Base-by-base conservation (phyloP, 2,888 invertebrate species). In the Keiferia lycopersicella region DNA sequence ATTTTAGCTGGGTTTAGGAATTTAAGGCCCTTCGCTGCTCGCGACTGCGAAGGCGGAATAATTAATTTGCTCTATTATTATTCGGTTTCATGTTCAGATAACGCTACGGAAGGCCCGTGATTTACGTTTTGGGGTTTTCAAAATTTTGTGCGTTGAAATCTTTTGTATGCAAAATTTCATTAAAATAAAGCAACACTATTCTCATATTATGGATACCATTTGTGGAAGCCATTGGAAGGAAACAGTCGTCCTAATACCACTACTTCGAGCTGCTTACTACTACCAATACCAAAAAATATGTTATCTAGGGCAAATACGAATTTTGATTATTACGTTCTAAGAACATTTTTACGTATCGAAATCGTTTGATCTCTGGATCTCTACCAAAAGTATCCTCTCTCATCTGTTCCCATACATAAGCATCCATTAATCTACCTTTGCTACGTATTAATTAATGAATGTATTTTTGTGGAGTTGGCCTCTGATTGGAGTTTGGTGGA, bases 1-100 rank as follows among this genome's bases (percentile, higher is more conserved):
- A 91, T 91, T 91, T 89, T 90, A 90, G 90, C 90, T 90, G 87
- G 91, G 86, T 90, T 91, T 90, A 90, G 84, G 70, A 84, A 85
- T 91, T 90, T 88, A 88, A 87, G 86, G 86, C 84, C 83, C 73
- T 30, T 10, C 34, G 78, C 68, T 78, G 83, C 83, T 30, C n/a
- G 75, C 75, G 70, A 70, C 70, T 70, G 73, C 71, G 73, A 76
- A 83, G 80, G 82, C 69, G 80, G 87, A 87, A 87, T 89, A 91
- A 91, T 91, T 91, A 89, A 91, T 89, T 90, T 86, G 81, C 80
- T 82, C 80, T 83, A 84, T 86, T 88, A 90, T 89, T 85, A 83
- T 87, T 85, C 78, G 75, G 75, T 82, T 80, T 83, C 82, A 83
- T 78, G 73, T 82, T 83, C 79, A 82, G 86, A 87, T 87, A 86